Evolutionary conservation across 2,888 invertebrate species (phyloP).

Genomic region (Meteorus colon): DNA sequence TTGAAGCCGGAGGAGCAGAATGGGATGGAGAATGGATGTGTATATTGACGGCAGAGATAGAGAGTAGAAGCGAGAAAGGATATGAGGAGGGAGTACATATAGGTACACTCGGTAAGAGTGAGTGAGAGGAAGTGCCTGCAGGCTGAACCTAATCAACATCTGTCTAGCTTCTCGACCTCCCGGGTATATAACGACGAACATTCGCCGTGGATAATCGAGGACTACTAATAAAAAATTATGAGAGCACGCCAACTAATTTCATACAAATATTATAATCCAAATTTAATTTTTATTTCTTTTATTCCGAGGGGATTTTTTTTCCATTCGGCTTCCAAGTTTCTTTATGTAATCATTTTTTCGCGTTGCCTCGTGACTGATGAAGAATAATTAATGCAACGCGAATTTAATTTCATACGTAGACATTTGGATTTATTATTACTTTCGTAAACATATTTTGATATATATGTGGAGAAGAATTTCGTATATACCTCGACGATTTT

Average conservation of each 20-base stretch:
- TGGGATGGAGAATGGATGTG: constrained; percentile 29
- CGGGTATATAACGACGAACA: constrained; percentile 49
- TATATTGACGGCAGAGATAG: constrained; percentile 41
- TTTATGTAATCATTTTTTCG: background rate
- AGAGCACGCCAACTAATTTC: constrained; percentile 18
- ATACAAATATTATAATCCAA: constrained; percentile 15
- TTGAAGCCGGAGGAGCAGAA: constrained; percentile 37
- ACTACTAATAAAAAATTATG: constrained; percentile 44
- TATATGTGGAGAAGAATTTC: background rate
- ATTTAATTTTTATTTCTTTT: constrained; percentile 3
- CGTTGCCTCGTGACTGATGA: background rate
- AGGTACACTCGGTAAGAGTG: constrained; percentile 39
- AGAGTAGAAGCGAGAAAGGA: constrained; percentile 33
- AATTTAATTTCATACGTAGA: background rate
- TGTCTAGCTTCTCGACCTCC: constrained; percentile 59
- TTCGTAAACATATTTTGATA: background rate
- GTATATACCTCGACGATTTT: background rate
- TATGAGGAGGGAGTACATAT: constrained; percentile 21
- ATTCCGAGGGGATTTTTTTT: background rate
- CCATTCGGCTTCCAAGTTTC: background rate
- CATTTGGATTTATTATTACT: background rate
- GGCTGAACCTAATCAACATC: constrained; percentile 68
- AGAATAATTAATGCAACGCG: background rate
- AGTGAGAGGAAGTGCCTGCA: constrained; percentile 52
- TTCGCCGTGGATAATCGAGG: constrained; percentile 50